These are phyloP conservation scores for Episyrphus balteatus DNA, from an alignment of 1,140 invertebrate genomes.

Conservation along the genomic window DNA sequence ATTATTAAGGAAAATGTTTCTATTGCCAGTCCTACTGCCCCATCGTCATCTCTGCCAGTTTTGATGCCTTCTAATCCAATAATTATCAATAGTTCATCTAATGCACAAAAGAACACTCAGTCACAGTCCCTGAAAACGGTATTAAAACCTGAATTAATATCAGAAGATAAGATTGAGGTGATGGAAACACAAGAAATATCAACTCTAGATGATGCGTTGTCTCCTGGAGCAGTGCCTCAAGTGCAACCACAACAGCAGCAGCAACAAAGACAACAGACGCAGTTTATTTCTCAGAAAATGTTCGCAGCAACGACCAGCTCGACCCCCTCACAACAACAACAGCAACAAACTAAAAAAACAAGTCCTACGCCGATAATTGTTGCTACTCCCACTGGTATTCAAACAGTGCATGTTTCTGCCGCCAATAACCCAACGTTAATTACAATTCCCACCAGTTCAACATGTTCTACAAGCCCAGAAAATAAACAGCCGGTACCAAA, in stretches of 20 bases:
- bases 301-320: not conserved
- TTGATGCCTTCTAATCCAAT: constrained; percentile 16
- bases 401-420: constrained; percentile 31
- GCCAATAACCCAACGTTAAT: not conserved
- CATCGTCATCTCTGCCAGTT: constrained; percentile 13
- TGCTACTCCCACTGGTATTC: constrained; percentile 27
- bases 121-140: no score
- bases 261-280: constrained; percentile 7
- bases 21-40: no score
- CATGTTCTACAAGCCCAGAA: not conserved
- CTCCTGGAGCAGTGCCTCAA: not conserved
- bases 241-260: constrained; percentile 2
- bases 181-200: no score
- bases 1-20: not conserved
- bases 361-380: constrained; percentile 26
- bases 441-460: not conserved
- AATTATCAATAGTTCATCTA: not conserved
- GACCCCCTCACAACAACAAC: not conserved
- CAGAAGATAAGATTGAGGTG: no score
- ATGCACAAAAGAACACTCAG: no score
- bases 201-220: no score
- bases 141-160: no score
- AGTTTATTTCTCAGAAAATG: no score
- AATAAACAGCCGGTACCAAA: not conserved
- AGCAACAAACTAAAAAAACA: constrained; percentile 9